Evolutionary conservation across 2,797 vertebrate species (phyloP).

Genomic region (Syndactyla subalaris): DNA sequence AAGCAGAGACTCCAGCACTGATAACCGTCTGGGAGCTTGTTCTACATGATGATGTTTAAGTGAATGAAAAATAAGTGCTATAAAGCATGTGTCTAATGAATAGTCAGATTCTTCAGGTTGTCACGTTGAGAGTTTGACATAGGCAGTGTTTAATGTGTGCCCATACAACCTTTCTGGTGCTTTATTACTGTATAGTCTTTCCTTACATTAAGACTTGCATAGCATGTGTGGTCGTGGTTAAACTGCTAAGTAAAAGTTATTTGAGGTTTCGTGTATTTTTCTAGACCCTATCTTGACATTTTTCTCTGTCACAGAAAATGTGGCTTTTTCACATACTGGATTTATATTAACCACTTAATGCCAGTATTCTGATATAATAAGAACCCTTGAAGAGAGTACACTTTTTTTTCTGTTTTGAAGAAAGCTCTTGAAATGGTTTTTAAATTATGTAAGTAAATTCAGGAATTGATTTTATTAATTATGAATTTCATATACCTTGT

Average conservation of each 20-base stretch:
- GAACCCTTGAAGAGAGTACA: not conserved
- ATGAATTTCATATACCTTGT: not conserved
- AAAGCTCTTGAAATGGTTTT: not conserved
- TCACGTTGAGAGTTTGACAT: not conserved
- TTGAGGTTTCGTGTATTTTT: not conserved
- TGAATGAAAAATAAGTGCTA: conserved; percentile 2
- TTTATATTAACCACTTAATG: not conserved
- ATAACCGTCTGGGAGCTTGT: not conserved
- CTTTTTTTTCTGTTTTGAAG: not conserved
- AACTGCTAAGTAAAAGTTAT: not conserved
- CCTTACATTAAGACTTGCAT: not conserved
- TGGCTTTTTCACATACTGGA: not conserved
- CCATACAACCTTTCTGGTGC: not conserved
- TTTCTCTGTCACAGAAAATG: not conserved
- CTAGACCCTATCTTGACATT: not conserved
- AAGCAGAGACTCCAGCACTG: not conserved
- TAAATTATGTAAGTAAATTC: not conserved
- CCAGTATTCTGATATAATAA: not conserved
- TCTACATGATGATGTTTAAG: not conserved
- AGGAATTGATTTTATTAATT: not conserved
- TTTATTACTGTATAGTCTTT: not conserved
- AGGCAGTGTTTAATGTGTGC: not conserved
- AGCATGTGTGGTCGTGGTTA: not conserved
- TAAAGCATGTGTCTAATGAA: not conserved
- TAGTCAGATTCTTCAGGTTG: not conserved